Percentiles rank a stretch among this genome's conserved stretches.
Conservation (phyloP, 2,888 invertebrate genomes). For the Scrobipalpa costella region DNA sequence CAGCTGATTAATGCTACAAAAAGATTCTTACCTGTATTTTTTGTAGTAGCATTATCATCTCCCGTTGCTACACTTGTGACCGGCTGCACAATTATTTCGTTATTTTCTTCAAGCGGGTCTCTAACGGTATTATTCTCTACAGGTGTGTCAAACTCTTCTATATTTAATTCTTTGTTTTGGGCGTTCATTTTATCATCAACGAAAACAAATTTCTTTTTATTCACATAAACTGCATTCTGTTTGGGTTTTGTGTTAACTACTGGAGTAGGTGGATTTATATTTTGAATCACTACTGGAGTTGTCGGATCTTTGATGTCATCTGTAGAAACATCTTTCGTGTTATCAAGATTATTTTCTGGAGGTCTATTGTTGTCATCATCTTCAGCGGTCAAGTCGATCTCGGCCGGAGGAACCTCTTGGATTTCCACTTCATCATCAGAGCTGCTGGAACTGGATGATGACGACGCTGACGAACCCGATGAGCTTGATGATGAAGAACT, state of each 20-base stretch:
- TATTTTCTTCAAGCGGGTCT: neutral
- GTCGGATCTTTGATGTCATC: neutral
- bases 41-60: neutral
- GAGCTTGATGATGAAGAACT: neutral
- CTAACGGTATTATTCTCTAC: no score
- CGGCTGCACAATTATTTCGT: neutral
- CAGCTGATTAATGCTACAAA: neutral
- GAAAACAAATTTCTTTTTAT: no score
- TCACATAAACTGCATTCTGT: neutral
- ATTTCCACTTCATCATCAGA: neutral
- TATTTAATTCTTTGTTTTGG: no score
- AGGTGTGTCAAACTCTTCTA: no score
- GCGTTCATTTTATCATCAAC: no score
- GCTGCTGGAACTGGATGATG: neutral
- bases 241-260: neutral
- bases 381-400: constrained; percentile 1
- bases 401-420: neutral
- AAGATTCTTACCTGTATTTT: neutral
- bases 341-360: neutral
- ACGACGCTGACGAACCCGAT: neutral
- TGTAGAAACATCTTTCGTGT: neutral
- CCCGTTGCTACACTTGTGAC: neutral
- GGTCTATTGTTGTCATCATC: neutral
- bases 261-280: neutral
- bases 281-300: neutral